These are phyloP conservation scores for Plumapathes pennacea DNA, from an alignment of 92 coral and sea anemone genomes.

Conservation along the genomic window DNA sequence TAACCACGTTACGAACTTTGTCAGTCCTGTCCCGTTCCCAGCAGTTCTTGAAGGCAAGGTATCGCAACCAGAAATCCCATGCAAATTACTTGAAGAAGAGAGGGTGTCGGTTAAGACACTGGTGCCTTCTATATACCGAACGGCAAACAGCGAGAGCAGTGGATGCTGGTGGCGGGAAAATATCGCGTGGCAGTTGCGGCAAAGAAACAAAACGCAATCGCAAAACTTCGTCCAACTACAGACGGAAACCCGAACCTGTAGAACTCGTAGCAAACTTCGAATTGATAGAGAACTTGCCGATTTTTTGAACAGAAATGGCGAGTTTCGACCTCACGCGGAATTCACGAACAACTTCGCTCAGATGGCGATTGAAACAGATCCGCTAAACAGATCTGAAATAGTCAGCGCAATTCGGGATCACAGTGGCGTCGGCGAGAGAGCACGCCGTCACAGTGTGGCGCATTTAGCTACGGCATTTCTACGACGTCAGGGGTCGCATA, in stretches of 20 bases:
- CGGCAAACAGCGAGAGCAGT: conserved; percentile 7
- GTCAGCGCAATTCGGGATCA: conserved; percentile 68
- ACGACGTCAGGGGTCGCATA: conserved; percentile 24
- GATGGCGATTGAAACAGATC: conserved; percentile 40
- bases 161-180: conserved; percentile 84
- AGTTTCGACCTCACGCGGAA: conserved; percentile 53
- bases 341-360: conserved; percentile 17
- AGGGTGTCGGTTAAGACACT: not conserved
- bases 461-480: conserved; percentile 64
- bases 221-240: conserved; percentile 62
- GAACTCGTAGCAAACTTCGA: conserved; percentile 35
- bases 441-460: conserved; percentile 60
- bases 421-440: conserved; percentile 10
- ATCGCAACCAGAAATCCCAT: conserved; percentile 7
- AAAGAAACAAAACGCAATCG: conserved; percentile 70
- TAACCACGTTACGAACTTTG: not conserved
- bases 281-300: conserved; percentile 72
- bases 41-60: not conserved
- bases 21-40: not conserved
- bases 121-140: not conserved
- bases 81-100: conserved; percentile 18
- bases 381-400: conserved; percentile 49
- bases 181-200: conserved; percentile 65
- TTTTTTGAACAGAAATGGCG: conserved; percentile 64
- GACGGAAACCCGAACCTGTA: conserved; percentile 32